Percentiles rank a stretch among this genome's conserved stretches.
Evolutionary conservation across 2,888 invertebrate species (phyloP).

Genomic region (Mythimna ferrago): DNA sequence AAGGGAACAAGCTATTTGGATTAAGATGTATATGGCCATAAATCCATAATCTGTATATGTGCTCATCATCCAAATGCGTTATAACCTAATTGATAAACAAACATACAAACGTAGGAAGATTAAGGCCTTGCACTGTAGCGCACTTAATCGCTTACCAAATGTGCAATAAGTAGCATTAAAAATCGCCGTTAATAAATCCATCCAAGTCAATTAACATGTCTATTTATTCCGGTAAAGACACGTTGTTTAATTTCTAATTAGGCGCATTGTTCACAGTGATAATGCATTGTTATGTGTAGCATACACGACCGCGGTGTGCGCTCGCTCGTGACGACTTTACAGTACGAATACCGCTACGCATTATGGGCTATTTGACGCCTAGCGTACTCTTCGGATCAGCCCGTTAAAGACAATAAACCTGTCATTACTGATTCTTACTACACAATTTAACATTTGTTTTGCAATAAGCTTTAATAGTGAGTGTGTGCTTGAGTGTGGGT

Average conservation of each 20-base stretch:
- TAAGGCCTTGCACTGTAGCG: background rate
- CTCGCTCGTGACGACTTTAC: constrained; percentile 75
- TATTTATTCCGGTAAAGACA: constrained; percentile 16
- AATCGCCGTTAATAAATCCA: constrained; percentile 18
- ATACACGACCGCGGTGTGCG: constrained; percentile 69
- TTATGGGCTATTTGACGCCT: constrained; percentile 70
- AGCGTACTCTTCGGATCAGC: constrained; percentile 39
- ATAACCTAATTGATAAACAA: background rate
- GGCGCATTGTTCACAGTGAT: constrained; percentile 30
- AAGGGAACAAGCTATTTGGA: background rate
- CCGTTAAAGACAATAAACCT: constrained; percentile 56
- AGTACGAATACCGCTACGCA: constrained; percentile 78
- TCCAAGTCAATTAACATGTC: constrained; percentile 22
- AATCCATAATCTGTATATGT: background rate
- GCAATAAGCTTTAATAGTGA: constrained; percentile 19
- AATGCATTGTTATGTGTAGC: constrained; percentile 44
- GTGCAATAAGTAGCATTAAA: constrained; percentile 7
- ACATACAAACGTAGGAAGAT: background rate
- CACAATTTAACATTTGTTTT: constrained; percentile 39
- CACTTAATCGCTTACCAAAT: background rate
- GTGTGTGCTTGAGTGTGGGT: constrained; percentile 5
- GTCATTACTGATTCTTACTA: constrained; percentile 39
- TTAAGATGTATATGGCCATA: background rate
- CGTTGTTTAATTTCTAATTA: constrained; percentile 50
- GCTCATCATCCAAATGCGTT: background rate